Base-by-base conservation (phyloP, 2,888 invertebrate genomes). In the Cephus pygmeus region DNA sequence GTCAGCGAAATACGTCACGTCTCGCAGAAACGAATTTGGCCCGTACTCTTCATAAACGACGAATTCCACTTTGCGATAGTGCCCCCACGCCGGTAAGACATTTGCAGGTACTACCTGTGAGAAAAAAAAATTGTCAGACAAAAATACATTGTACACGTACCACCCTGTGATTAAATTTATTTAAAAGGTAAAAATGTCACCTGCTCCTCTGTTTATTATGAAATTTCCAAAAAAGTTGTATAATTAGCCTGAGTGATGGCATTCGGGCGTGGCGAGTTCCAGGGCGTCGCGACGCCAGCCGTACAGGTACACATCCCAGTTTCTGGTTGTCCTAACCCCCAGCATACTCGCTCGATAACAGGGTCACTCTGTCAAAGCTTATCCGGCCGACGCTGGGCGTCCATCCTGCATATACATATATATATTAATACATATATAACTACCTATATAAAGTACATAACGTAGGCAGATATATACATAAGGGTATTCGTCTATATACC, bases 351-450 rank as follows among this genome's bases (percentile, higher is more conserved):
- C 34, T 71, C 71, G 71, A 71, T 71, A 71, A 71, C 71, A 33
- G 71, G 71, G 31, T 71, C 71, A 71, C 71, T 34, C 71, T 34
- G 71, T 71, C 71, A 71, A 71, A 31, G 71, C 71, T 71, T 31
- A 71, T 71, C 71, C 71, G 34, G 71, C 71, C 56, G 56, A 56
- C 23, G 56, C 56, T 56, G 56, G 56, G 23, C 56, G 56, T 56
- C 56, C 56, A 56, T 56, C 23, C 56, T 56, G 23, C 9, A 56
- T 23, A 56, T 56, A 56, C 23, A 23, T 40, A 40, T 40, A 40
- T 40, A 40, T 40, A 40, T 40, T 40, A 15, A 40, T 40, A 40
- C 40, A 40, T 23, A 56, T 23, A 56, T 56, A 56, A 56, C 23
- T 9, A 56, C 23, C 2, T 56, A 56, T 56, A 56, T 23, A 56